phyloP scores from a whole-genome alignment of 1,140 invertebrate species.

The Solenopsis fugax region DNA sequence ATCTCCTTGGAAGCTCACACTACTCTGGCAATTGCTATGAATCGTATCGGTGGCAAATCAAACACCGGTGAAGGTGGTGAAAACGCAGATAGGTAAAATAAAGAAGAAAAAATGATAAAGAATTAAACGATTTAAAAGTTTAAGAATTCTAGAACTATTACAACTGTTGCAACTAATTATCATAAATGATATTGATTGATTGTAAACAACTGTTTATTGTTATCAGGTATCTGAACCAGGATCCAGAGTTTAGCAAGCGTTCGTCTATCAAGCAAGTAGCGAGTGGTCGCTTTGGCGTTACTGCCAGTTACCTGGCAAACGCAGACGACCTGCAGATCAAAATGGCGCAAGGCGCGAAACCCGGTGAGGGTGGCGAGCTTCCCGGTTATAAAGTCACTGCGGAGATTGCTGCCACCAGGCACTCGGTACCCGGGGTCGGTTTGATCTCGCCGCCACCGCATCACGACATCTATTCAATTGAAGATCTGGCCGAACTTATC shows the following conservation, averaged over 20 bases:
- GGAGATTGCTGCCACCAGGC: conserved; percentile 97
- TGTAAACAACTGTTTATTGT: background rate
- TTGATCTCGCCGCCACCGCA: conserved; percentile 99
- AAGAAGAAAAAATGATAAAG: background rate
- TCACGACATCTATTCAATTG: conserved; percentile 99
- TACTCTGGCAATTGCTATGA: conserved; percentile 98
- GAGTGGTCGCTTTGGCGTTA: conserved; percentile 99
- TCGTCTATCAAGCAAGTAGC: conserved; percentile 97
- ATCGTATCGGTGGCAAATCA: conserved; percentile 97
- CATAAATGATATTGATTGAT: background rate
- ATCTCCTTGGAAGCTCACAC: conserved; percentile 98
- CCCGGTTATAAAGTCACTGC: conserved; percentile 96
- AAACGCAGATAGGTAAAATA: conserved; percentile 93
- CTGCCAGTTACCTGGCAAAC: conserved; percentile 98
- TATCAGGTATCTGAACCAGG: conserved; percentile 88
- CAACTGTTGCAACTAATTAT: background rate
- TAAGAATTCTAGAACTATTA: background rate
- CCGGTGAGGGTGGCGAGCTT: conserved; percentile 97
- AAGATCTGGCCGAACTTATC: conserved; percentile 99
- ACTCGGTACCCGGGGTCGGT: conserved; percentile 99
- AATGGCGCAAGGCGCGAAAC: conserved; percentile 99
- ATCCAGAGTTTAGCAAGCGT: conserved; percentile 92
- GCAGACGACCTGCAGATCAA: conserved; percentile 99
- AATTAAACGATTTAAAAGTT: background rate
- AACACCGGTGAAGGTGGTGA: conserved; percentile 99